phyloP scores from a whole-genome alignment of 2,888 invertebrate genomes.

The Pachliopta kotzebuea region DNA sequence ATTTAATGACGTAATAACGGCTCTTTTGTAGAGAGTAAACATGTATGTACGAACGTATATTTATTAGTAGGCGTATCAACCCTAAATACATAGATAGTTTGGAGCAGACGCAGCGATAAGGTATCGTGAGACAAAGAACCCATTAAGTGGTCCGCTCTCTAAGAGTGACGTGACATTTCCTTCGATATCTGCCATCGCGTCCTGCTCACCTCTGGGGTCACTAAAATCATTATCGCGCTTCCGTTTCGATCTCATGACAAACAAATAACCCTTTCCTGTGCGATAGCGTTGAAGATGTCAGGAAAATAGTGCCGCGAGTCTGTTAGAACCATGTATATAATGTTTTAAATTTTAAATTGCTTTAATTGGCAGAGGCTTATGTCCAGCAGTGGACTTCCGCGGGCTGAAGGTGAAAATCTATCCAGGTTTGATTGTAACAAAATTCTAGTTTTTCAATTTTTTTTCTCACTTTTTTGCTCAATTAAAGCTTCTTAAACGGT shows the following conservation, averaged over 20 bases:
- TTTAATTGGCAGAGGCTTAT: too few relatives aligned
- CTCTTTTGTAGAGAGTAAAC: conserved; percentile 9
- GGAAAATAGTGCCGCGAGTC: conserved; percentile 12
- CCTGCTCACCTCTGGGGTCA: conserved; percentile 71
- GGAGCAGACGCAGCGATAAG: conserved; percentile 55
- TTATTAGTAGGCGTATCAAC: conserved; percentile 31
- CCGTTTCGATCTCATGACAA: conserved; percentile 49
- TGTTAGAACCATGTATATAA: too few relatives aligned
- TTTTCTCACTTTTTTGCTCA: neutral
- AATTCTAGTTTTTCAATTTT: neutral
- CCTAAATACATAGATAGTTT: conserved; percentile 42
- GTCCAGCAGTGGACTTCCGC: too few relatives aligned
- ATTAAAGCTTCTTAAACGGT: neutral
- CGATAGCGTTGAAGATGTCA: conserved; percentile 27
- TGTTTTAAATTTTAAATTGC: neutral
- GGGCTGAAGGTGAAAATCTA: neutral
- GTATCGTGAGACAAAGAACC: conserved; percentile 77
- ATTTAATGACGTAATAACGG: conserved; percentile 27
- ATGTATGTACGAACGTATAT: conserved; percentile 2
- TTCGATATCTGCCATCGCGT: conserved; percentile 68
- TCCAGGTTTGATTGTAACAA: neutral
- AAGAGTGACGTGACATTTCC: conserved; percentile 75
- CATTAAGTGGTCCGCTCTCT: conserved; percentile 65
- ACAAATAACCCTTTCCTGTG: conserved; percentile 28
- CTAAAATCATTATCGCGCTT: conserved; percentile 70